Evolutionary conservation across 2,888 invertebrate genomes (phyloP).

Genomic region (Vandiemenella viatica): DNA sequence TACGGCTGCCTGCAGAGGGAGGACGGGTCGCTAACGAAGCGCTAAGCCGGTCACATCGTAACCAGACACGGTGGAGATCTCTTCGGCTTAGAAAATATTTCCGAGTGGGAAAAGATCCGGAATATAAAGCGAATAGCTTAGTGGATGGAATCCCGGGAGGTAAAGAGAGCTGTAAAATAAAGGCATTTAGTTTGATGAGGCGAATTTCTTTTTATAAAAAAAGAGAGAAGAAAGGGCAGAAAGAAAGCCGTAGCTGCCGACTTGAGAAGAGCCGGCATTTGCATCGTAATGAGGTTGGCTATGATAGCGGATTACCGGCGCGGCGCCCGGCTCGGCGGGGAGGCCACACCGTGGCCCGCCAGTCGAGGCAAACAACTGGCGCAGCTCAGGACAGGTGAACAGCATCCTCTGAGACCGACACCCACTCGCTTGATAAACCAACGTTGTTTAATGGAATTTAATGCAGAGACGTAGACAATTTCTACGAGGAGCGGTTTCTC

Average conservation of each 20-base stretch:
- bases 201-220: conserved; percentile 6
- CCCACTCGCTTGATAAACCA: no score
- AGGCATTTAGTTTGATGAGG: conserved; percentile 16
- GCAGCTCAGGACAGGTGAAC: no score
- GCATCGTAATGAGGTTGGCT: conserved; percentile 14
- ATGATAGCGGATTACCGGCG: conserved; percentile 8
- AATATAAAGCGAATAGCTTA: conserved; percentile 7
- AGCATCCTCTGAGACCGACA: no score
- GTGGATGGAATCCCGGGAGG: conserved; percentile 5
- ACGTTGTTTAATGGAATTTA: no score
- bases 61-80: neutral
- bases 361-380: neutral
- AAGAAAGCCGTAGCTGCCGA: conserved; percentile 3
- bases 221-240: conserved; percentile 1
- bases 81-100: conserved; percentile 1
- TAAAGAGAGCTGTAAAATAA: conserved; percentile 14
- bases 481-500: no score
- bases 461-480: no score
- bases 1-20: no score
- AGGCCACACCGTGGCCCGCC: neutral
- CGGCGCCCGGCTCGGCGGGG: neutral
- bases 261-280: conserved; percentile 9
- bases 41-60: neutral
- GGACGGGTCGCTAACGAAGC: no score
- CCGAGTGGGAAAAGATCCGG: neutral